A percentile compares a stretch with the other conserved stretches of the same genome.
Evolutionary conservation across 2,113 vertebrate genomes (phyloP).

Genomic region (Puma concolor): DNA sequence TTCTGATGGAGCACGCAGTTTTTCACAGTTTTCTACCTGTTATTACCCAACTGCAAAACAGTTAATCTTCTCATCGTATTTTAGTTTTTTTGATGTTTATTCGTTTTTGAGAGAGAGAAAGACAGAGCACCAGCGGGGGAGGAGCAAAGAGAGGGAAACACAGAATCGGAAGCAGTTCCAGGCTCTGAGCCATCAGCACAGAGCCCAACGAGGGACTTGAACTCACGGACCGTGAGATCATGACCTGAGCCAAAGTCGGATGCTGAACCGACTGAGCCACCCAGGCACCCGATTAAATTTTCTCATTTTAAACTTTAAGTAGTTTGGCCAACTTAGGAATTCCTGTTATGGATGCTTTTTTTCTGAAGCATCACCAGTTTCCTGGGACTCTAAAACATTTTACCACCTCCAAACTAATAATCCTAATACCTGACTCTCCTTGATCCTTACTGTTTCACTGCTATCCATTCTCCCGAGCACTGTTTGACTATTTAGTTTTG

Average conservation of each 20-base stretch:
- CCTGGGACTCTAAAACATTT: neutral
- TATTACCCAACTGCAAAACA: neutral
- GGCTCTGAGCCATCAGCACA: too few relatives aligned
- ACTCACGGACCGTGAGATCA: too few relatives aligned
- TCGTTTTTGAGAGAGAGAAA: too few relatives aligned
- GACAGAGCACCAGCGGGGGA: too few relatives aligned
- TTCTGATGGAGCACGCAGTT: neutral
- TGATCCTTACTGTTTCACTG: neutral
- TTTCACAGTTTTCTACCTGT: neutral
- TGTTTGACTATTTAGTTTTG: neutral
- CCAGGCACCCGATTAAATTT: neutral
- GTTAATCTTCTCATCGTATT: neutral
- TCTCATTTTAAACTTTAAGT: neutral
- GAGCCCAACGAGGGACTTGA: too few relatives aligned
- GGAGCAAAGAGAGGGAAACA: too few relatives aligned
- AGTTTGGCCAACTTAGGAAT: neutral
- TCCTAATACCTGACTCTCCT: neutral
- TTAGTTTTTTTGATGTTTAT: too few relatives aligned
- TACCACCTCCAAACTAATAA: neutral
- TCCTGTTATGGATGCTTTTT: neutral
- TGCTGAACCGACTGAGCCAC: too few relatives aligned
- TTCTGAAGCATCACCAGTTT: neutral
- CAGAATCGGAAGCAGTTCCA: too few relatives aligned
- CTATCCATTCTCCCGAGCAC: neutral
- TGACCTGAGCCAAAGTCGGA: too few relatives aligned